A percentile compares a stretch with the other conserved stretches of the same genome.
Evolutionary conservation across 2,797 vertebrate genomes (phyloP).

Genomic region (Choloepus didactylus): DNA sequence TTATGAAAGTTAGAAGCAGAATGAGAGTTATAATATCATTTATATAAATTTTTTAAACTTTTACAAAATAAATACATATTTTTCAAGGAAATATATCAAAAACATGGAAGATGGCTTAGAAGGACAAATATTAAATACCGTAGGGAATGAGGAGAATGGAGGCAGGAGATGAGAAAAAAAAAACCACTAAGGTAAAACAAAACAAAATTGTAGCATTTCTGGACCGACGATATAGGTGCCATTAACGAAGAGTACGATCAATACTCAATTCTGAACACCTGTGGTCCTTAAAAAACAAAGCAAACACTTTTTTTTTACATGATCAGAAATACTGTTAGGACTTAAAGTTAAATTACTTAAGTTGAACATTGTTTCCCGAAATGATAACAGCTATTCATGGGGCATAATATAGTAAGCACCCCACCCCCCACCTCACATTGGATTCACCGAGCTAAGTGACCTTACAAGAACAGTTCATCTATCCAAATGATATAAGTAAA

Average conservation of each 20-base stretch:
- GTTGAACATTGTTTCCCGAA: slow-evolving; percentile 7
- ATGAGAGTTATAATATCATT: slow-evolving; percentile 12
- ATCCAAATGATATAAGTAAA: slow-evolving; percentile 34
- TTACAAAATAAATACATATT: not conserved
- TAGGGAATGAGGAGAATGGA: not conserved
- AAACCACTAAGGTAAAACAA: slow-evolving; percentile 9
- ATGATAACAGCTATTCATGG: slow-evolving; percentile 16
- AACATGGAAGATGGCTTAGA: not conserved
- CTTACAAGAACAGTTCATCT: slow-evolving; percentile 48
- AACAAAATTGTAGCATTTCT: not conserved
- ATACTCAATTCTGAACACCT: slow-evolving; percentile 12
- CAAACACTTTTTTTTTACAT: not conserved
- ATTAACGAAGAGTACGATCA: slow-evolving; percentile 19
- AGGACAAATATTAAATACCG: slow-evolving; percentile 38
- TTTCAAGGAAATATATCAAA: slow-evolving; percentile 14
- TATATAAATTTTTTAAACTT: slow-evolving; percentile 44
- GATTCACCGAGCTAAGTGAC: not conserved
- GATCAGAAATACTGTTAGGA: slow-evolving; percentile 30
- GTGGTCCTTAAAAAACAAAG: slow-evolving; percentile 34
- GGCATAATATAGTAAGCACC: not conserved
- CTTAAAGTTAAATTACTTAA: not conserved
- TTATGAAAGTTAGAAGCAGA: slow-evolving; percentile 53
- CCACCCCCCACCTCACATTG: not conserved
- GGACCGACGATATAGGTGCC: not conserved
- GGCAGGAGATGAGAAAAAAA: not conserved